These are phyloP conservation scores for Anser cygnoides DNA, from an alignment of 2,113 vertebrate genomes.

Conservation along the genomic window DNA sequence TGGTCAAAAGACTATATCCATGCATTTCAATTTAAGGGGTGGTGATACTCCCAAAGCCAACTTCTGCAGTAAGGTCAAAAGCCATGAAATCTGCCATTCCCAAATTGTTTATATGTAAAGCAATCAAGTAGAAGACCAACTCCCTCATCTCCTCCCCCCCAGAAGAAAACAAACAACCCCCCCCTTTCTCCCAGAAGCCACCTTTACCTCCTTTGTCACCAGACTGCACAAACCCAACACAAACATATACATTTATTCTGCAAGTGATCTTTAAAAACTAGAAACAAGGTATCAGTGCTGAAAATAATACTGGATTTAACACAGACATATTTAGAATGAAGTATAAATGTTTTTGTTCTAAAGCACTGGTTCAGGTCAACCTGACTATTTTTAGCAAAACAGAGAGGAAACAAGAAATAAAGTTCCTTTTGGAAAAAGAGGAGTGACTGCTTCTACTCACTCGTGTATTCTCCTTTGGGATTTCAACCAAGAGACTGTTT, in stretches of 20 bases:
- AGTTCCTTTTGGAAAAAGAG: not conserved
- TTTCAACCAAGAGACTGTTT: not conserved
- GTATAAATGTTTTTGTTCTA: not conserved
- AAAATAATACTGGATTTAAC: not conserved
- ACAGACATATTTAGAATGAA: not conserved
- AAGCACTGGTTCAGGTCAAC: not conserved
- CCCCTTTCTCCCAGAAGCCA: not conserved
- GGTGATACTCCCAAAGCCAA: not conserved
- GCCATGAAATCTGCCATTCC: not conserved
- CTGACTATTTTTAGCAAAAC: not conserved
- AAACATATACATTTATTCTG: not conserved
- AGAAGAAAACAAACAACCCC: not conserved
- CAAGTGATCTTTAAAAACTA: not conserved
- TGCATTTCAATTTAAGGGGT: not conserved
- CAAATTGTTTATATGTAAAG: not conserved
- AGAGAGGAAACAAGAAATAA: not conserved
- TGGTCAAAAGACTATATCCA: not conserved
- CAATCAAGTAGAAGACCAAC: not conserved
- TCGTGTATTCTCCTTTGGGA: not conserved
- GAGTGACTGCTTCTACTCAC: not conserved
- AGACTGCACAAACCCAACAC: not conserved
- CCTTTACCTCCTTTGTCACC: not conserved
- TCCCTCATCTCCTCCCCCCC: too few relatives aligned
- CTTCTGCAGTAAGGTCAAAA: not conserved
- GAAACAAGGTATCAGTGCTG: not conserved